A percentile compares a stretch with the other conserved stretches of the same genome.
Conservation (phyloP, 2,888 invertebrate genomes). For the Teleiodes luculella region DNA sequence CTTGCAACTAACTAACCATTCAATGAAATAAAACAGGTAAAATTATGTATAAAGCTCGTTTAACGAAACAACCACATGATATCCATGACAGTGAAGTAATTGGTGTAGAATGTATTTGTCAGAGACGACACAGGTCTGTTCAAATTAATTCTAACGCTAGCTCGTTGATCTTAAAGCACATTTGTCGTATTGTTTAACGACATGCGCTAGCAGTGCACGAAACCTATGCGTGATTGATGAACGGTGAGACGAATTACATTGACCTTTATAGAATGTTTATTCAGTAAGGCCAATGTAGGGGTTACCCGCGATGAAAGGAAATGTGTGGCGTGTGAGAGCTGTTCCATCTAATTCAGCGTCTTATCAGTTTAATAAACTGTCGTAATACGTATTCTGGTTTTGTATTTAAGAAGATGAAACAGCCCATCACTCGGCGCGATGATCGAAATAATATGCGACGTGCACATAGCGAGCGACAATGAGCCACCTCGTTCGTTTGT, state of each 20-base stretch:
- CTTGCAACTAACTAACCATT: not conserved
- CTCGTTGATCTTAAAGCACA: not conserved
- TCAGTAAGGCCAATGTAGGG: conserved; percentile 33
- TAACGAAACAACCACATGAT: no score
- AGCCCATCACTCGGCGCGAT: conserved; percentile 28
- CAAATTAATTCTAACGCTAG: not conserved
- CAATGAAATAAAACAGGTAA: not conserved
- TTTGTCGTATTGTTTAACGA: conserved; percentile 16
- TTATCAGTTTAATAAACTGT: no score
- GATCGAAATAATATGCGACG: conserved; percentile 43
- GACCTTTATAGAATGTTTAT: conserved; percentile 23
- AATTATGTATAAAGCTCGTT: not conserved
- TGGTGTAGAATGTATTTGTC: not conserved
- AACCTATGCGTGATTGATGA: conserved; percentile 48
- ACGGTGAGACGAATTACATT: conserved; percentile 36
- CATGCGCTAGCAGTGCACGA: conserved; percentile 48
- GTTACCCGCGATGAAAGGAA: conserved; percentile 27
- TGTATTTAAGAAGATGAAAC: conserved; percentile 25
- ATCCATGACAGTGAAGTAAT: conserved; percentile 2
- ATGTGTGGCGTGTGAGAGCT: conserved; percentile 31
- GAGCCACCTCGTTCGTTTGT: conserved; percentile 88
- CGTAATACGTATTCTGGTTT: not conserved
- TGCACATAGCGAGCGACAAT: conserved; percentile 59
- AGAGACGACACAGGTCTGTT: not conserved
- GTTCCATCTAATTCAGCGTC: conserved; percentile 33